phyloP scores from a whole-genome alignment of 92 coral and sea anemone species.

The Phenganax marumi region DNA sequence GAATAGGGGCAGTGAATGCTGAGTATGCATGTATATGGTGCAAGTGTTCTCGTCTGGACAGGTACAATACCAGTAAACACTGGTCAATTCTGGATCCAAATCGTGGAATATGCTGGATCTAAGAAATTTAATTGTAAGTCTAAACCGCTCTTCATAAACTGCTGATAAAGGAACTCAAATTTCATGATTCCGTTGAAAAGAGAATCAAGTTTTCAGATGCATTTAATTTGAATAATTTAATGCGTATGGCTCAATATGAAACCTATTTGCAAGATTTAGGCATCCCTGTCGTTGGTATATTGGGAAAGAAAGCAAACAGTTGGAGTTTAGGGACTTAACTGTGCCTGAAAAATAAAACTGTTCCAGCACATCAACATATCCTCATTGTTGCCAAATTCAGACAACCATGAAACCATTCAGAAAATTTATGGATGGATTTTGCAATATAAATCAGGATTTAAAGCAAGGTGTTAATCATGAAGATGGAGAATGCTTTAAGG shows the following conservation, averaged over 20 bases:
- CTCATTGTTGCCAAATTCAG: constrained; percentile 27
- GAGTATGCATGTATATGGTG: no score
- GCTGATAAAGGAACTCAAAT: constrained; percentile 58
- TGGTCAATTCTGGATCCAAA: no score
- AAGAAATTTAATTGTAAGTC: no score
- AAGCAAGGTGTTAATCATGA: constrained; percentile 3
- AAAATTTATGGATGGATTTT: constrained; percentile 34
- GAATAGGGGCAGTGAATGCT: no score
- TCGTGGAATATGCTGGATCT: no score
- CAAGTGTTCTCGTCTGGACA: no score
- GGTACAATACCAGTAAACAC: no score
- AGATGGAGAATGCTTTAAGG: not conserved
- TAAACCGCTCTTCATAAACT: no score
- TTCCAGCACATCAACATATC: constrained; percentile 1
- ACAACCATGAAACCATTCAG: constrained; percentile 3
- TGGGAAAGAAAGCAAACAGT: constrained; percentile 51
- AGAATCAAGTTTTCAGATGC: constrained; percentile 51
- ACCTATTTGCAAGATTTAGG: constrained; percentile 42
- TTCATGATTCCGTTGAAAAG: constrained; percentile 52
- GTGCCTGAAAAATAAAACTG: constrained; percentile 24
- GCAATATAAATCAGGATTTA: constrained; percentile 1
- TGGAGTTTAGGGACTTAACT: constrained; percentile 42
- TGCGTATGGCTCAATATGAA: constrained; percentile 65
- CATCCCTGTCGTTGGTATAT: constrained; percentile 56
- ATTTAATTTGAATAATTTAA: constrained; percentile 7